Percentiles rank a stretch among this genome's conserved stretches.
These are phyloP conservation scores for Alosa sapidissima DNA, from an alignment of 2,797 vertebrate species.

Conservation along the genomic window DNA sequence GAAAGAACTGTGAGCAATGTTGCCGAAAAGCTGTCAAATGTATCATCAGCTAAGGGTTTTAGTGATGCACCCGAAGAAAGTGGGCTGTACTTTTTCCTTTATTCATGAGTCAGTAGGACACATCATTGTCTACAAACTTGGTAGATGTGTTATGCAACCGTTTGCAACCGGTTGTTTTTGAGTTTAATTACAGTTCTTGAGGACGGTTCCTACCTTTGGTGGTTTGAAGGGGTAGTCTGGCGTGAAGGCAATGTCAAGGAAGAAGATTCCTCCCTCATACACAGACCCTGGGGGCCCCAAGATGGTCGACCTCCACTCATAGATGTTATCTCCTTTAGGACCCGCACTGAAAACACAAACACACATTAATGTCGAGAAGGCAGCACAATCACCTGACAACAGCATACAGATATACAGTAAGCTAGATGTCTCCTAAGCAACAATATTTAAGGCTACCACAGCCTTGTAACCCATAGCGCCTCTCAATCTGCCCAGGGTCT, in stretches of 20 bases:
- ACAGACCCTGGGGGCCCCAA: slow-evolving; percentile 93
- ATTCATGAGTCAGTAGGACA: neutral
- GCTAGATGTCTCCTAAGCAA: too few relatives aligned
- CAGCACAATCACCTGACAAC: neutral
- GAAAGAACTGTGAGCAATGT: neutral
- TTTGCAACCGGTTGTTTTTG: neutral
- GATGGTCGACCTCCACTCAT: slow-evolving; percentile 95
- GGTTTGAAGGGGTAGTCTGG: slow-evolving; percentile 98
- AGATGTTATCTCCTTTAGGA: slow-evolving; percentile 96
- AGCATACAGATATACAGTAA: neutral
- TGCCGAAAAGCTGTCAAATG: neutral
- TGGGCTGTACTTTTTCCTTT: neutral
- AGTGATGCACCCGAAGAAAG: neutral
- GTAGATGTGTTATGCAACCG: neutral
- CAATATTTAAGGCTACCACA: too few relatives aligned
- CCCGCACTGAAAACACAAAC: slow-evolving; percentile 76
- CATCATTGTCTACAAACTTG: neutral
- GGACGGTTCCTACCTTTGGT: slow-evolving; percentile 82
- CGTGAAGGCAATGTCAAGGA: slow-evolving; percentile 95
- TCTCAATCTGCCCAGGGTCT: too few relatives aligned
- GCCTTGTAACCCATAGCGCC: too few relatives aligned
- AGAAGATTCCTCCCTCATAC: slow-evolving; percentile 95
- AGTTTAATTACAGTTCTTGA: neutral
- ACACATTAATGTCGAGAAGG: neutral
- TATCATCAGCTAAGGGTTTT: neutral